Evolutionary conservation across 2,888 invertebrate species (phyloP), one percentile per base, ranked within the genome.

Genomic region (Lottia scabra): DNA sequence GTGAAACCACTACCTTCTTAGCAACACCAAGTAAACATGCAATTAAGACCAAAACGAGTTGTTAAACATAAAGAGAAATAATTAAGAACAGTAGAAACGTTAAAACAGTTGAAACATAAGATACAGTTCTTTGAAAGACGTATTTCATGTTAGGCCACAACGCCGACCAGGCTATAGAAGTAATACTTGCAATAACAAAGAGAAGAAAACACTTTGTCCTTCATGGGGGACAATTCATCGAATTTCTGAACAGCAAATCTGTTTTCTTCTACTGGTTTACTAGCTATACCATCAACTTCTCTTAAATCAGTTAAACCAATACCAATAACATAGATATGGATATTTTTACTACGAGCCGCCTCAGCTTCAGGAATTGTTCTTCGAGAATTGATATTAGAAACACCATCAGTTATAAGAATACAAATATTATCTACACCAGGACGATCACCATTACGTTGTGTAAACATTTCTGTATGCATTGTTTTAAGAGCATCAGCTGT

Each of bases 351-450:
- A 13, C 75, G 71, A 1, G 80, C 72, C 13, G 27, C 27, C 64
- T 72, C 71, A 8, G 82, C 80, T 72, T 84, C 77, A 65, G 80
- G 73, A 67, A 79, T 26, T 27, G 80, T 76, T 65, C 73, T 16
- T 71, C 79, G 69, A n/a, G 75, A 68, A 73, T 81, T 76, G 30
- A 79, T 77, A 71, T 85, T 86, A 16, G 87, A 87, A 38, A 83
- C 74, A 27, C 84, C 83, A 67, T 85, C 86, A 23, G 85, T 85
- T 44, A 87, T 73, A 13, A 87, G 44, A 10, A 87, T 72, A 16
- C 76, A 83, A 43, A 83, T 68, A 63, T 86, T 85, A 10, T 76
- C 79, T 1, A 80, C 79, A 56, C 72, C 76, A 2, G 75, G 74
- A 38, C 85, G 65, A 73, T 87, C 86, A 27, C 87, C 86, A 27